Evolutionary conservation across 2,113 vertebrate genomes (phyloP).

Genomic region (Myanophis thanlyinensis): DNA sequence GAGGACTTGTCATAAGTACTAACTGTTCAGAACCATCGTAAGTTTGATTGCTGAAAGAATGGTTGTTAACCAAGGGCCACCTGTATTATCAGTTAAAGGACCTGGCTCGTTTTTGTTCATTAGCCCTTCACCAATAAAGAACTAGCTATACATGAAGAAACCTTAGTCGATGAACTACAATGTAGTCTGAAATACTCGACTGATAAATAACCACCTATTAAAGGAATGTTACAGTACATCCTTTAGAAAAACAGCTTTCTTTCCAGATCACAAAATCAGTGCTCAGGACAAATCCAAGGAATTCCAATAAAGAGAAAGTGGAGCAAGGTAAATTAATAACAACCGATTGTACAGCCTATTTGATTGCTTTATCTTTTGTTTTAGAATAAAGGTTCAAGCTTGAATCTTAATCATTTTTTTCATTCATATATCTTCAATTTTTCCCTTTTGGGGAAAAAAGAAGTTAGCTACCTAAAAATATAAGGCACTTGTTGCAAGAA

Average conservation of each 20-base stretch:
- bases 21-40: neutral
- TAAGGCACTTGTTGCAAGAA: neutral
- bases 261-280: neutral
- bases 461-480: neutral
- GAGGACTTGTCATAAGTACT: neutral
- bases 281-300: conserved; percentile 9
- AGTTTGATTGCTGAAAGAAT: neutral
- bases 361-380: conserved; percentile 2
- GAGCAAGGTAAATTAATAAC: neutral
- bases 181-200: neutral
- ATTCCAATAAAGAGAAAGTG: neutral
- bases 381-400: accelerated
- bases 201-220: neutral
- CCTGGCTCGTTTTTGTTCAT: conserved; percentile 56
- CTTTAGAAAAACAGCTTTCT: conserved; percentile 6
- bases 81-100: conserved; percentile 56
- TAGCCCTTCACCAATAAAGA: conserved; percentile 62
- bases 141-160: conserved; percentile 54
- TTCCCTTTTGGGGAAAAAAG: neutral
- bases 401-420: neutral
- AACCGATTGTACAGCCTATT: neutral
- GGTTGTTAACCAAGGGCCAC: neutral
- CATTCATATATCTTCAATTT: neutral
- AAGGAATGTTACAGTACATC: neutral
- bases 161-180: conserved; percentile 27